Evolutionary conservation across 1,140 invertebrate genomes (phyloP), one percentile per base, ranked within the genome.

Genomic region (Atta colombica): DNA sequence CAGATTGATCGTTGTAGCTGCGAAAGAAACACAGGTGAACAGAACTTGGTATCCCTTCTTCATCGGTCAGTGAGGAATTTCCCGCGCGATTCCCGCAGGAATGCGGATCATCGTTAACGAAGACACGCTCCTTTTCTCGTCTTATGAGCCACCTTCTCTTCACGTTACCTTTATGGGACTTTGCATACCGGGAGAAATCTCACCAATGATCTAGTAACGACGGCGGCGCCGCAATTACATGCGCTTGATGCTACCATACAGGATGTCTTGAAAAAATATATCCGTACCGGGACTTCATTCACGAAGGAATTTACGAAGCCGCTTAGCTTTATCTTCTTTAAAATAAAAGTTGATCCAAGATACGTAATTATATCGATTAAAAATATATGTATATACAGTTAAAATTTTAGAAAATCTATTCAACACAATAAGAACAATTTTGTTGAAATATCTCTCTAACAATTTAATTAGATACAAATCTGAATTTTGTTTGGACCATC

Each of bases 51-150:
- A 74, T 88, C 77, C 87, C 72, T 88, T 87, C 55, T 78, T 72
- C 60, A 77, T 85, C 25, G 35, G 61, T 21, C 77, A 58, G 60
- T 81, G 60, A 87, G 66, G 89, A 90, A 91, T 91, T 91, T 90
- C 87, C 90, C 68, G 84, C 61, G 77, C 89, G 78, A 88, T 86
- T 88, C 87, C 89, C 69, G 55, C 77, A 90, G 75, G 90, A 90
- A 91, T 91, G 90, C 87, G 84, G 90, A 90, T 87, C 87, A 87
- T 90, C 89, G 75, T 91, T 90, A 91, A 86, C 89, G 90, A 89
- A 87, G 87, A 87, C 87, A 90, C 87, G 89, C 72, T 91, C 85
- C 51, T 80, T 81, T 75, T 87, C 80, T 87, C 68, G 63, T 51
- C 71, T 85, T 85, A 55, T 58, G 60, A 77, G 74, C 72, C 55